These are phyloP conservation scores for Ametastegia equiseti DNA, from an alignment of 2,888 invertebrate genomes.

Conservation along the genomic window DNA sequence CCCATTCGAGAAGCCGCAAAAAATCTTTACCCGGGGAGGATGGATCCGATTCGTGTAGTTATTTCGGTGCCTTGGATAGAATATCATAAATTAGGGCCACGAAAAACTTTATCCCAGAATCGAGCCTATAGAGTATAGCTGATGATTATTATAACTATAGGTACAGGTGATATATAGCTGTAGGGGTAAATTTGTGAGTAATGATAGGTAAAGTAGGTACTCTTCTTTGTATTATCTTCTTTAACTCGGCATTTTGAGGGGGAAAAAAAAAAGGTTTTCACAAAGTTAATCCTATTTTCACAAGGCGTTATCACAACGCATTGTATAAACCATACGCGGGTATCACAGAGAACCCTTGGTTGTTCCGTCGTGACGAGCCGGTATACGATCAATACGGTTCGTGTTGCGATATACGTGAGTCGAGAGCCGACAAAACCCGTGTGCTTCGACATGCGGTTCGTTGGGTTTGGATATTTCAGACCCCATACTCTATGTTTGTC, in stretches of 20 bases:
- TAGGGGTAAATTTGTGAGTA: too few relatives aligned
- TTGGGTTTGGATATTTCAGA: neutral
- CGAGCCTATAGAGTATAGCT: too few relatives aligned
- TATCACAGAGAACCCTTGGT: neutral
- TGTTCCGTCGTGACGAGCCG: conserved; percentile 33
- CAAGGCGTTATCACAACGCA: neutral
- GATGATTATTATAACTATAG: too few relatives aligned
- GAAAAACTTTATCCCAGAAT: neutral
- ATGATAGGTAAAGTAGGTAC: too few relatives aligned
- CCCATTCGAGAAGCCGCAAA: conserved; percentile 42
- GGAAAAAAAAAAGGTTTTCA: neutral
- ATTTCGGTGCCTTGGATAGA: conserved; percentile 11
- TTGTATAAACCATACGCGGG: neutral
- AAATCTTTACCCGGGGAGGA: neutral
- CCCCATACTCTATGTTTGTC: conserved; percentile 17
- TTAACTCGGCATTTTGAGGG: neutral
- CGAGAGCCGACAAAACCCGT: conserved; percentile 34
- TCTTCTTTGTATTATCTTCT: neutral
- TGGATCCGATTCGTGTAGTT: conserved; percentile 16
- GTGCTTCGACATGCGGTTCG: conserved; percentile 24
- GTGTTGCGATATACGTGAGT: conserved; percentile 37
- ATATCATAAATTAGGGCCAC: conserved; percentile 4
- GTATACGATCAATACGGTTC: conserved; percentile 42
- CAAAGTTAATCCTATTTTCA: neutral
- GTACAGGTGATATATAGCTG: too few relatives aligned